These are phyloP conservation scores for Orchesella cincta DNA, from an alignment of 1,140 invertebrate species.

Conservation along the genomic window DNA sequence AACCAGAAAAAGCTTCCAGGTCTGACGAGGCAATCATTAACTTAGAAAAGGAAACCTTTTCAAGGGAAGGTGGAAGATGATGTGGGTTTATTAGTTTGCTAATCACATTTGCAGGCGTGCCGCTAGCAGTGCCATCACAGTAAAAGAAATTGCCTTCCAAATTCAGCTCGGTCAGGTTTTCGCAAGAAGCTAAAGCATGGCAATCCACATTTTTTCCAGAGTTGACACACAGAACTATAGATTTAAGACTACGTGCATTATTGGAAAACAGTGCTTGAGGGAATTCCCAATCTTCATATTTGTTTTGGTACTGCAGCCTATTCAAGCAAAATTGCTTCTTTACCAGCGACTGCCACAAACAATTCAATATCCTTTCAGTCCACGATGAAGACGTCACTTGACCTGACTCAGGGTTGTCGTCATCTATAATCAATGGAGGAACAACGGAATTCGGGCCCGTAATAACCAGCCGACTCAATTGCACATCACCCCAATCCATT, in stretches of 20 bases:
- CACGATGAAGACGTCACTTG: no score
- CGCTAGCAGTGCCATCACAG: background rate
- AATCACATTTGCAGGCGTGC: background rate
- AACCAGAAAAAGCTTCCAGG: background rate
- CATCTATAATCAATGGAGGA: background rate
- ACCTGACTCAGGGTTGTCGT: background rate
- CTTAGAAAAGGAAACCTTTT: background rate
- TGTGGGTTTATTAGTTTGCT: background rate
- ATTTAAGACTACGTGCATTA: background rate
- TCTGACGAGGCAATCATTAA: background rate
- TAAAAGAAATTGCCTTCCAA: background rate
- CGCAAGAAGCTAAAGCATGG: background rate
- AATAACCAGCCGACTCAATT: background rate
- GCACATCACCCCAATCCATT: background rate
- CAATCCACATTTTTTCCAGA: background rate
- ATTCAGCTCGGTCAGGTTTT: background rate
- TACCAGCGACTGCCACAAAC: background rate
- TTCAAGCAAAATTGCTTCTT: background rate
- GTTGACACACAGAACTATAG: background rate
- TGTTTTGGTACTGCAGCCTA: background rate
- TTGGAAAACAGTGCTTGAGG: background rate
- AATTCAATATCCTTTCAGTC: background rate
- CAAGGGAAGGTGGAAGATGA: background rate
- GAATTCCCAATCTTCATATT: slow-evolving; percentile 3
- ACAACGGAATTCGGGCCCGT: background rate